Evolutionary conservation across 2,888 invertebrate genomes (phyloP).

Genomic region (Sympetrum striolatum): DNA sequence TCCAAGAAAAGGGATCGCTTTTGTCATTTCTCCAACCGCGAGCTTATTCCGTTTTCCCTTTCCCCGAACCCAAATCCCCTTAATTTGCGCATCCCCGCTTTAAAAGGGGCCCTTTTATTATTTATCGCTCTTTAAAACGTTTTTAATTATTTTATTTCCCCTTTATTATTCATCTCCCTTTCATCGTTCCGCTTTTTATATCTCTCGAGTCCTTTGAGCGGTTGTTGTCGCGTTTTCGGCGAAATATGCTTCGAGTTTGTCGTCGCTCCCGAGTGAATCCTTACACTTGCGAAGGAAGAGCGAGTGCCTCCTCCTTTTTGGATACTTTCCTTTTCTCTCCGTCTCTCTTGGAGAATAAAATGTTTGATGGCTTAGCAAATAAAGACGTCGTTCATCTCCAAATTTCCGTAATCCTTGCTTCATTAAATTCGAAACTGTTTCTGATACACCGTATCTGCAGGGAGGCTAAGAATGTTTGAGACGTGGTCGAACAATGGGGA

Average conservation of each 20-base stretch:
- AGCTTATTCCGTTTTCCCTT: background rate
- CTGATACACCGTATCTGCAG: background rate
- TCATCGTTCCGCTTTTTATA: background rate
- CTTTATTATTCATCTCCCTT: background rate
- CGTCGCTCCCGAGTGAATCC: no score
- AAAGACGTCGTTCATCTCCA: background rate
- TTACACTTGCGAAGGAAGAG: no score
- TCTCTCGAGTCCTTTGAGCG: no score
- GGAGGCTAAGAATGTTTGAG: no score
- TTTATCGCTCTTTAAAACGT: background rate
- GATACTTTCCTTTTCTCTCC: no score
- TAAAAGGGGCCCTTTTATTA: background rate
- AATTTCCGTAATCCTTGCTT: background rate
- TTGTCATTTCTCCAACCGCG: background rate
- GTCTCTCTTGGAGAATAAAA: background rate
- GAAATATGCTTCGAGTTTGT: no score
- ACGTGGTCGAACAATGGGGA: no score
- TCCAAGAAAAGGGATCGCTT: background rate
- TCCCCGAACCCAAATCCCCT: background rate
- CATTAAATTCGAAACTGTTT: constrained; percentile 12
- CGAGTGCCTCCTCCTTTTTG: no score
- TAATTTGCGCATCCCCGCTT: background rate
- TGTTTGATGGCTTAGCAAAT: background rate
- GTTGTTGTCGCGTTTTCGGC: no score
- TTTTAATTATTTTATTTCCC: background rate